Conservation (phyloP, 2,113 vertebrate species). For the Oreocharis arfaki region DNA sequence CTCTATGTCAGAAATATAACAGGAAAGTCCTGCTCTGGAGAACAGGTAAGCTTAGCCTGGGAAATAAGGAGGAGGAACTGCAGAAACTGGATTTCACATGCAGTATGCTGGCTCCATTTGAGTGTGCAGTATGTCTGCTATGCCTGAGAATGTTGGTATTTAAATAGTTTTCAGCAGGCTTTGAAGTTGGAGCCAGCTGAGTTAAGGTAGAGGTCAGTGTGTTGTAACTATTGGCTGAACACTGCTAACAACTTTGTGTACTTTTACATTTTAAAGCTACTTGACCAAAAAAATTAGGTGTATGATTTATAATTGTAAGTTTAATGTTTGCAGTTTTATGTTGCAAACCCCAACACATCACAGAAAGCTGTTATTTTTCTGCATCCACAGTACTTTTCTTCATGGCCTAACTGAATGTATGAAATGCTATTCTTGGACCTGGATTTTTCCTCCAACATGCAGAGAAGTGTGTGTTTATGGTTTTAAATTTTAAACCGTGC, state of each 20-base stretch:
- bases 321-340: background rate
- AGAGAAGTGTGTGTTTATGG: background rate
- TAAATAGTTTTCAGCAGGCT: slow-evolving; percentile 26
- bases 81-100: background rate
- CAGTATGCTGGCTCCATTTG: background rate
- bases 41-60: background rate
- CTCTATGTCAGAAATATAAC: background rate
- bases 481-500: background rate
- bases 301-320: background rate
- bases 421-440: background rate
- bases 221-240: background rate
- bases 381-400: background rate
- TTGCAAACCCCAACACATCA: background rate
- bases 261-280: background rate
- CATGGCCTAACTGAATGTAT: background rate
- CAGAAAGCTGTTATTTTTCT: background rate
- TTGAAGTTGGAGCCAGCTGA: slow-evolving; percentile 23
- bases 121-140: background rate
- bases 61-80: slow-evolving; percentile 26
- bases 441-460: background rate
- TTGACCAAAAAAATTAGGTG: background rate
- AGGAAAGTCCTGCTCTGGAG: slow-evolving; percentile 1
- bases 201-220: slow-evolving; percentile 20
- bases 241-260: background rate
- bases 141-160: background rate